phyloP scores from a whole-genome alignment of 2,113 vertebrate species.

The Leuciscus idus region DNA sequence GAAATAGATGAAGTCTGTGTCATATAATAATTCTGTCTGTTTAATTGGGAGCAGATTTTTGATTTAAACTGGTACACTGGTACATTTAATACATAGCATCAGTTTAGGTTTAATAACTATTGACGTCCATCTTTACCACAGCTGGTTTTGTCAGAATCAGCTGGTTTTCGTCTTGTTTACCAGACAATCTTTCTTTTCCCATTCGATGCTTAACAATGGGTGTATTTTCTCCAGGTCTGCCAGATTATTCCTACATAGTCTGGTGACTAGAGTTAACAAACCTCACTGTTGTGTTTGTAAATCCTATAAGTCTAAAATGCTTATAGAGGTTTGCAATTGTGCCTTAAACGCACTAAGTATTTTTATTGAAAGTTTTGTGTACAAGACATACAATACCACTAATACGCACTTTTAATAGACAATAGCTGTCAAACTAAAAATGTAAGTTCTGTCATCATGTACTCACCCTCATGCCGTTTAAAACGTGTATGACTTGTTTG shows the following conservation, averaged over 20 bases:
- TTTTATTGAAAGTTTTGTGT: background rate
- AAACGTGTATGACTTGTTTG: no score
- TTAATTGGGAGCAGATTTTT: background rate
- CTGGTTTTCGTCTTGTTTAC: constrained; percentile 50
- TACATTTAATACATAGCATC: background rate
- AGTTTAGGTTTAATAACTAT: background rate
- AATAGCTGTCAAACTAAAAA: background rate
- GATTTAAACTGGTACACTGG: background rate
- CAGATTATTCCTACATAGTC: constrained; percentile 4
- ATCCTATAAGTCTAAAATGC: background rate
- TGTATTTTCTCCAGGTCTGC: constrained; percentile 9
- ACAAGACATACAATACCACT: background rate
- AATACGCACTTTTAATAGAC: background rate
- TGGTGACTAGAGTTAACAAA: constrained; percentile 43
- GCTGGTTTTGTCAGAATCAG: background rate
- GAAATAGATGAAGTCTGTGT: background rate
- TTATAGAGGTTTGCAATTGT: background rate
- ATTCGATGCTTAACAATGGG: constrained; percentile 36
- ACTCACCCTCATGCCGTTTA: no score
- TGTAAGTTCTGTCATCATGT: background rate
- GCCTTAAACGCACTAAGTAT: background rate
- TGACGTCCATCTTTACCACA: background rate
- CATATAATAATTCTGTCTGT: background rate
- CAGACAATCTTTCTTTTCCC: constrained; percentile 36
- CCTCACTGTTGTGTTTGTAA: background rate